Evolutionary conservation across 2,797 vertebrate species (phyloP).

Genomic region (Cygnus olor): DNA sequence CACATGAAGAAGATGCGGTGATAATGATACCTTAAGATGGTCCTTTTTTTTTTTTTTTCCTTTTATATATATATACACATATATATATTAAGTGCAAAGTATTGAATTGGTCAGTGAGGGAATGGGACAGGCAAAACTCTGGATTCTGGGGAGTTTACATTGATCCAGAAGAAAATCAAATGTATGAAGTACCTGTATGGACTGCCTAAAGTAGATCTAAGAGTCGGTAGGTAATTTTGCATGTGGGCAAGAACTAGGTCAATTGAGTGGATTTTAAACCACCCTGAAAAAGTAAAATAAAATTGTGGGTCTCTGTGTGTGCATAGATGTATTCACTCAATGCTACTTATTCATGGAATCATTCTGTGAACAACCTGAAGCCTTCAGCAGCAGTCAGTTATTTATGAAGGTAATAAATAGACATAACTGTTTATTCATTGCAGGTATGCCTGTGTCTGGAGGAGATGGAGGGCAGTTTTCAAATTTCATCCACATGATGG

Average conservation of each 20-base stretch:
- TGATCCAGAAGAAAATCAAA: background rate
- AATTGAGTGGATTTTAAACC: background rate
- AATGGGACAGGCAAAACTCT: background rate
- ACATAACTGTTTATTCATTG: background rate
- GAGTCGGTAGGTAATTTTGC: background rate
- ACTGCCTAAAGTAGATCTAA: background rate
- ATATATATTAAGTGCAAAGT: background rate
- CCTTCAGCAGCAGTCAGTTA: background rate
- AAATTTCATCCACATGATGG: background rate
- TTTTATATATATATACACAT: background rate
- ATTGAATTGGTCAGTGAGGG: background rate
- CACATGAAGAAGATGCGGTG: background rate
- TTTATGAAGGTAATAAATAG: background rate
- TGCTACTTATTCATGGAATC: background rate
- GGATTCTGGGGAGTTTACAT: background rate
- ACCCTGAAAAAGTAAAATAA: background rate
- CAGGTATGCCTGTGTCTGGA: background rate
- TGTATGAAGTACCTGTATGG: background rate
- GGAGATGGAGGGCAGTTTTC: background rate
- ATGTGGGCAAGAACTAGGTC: background rate
- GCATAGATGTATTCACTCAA: background rate
- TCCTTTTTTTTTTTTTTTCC: background rate
- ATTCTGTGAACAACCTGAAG: background rate
- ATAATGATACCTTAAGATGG: background rate
- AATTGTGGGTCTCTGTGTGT: background rate